A percentile compares a stretch with the other conserved stretches of the same genome.
Evolutionary conservation across 2,888 invertebrate species (phyloP).

Genomic region (Drosophila maculinotata): DNA sequence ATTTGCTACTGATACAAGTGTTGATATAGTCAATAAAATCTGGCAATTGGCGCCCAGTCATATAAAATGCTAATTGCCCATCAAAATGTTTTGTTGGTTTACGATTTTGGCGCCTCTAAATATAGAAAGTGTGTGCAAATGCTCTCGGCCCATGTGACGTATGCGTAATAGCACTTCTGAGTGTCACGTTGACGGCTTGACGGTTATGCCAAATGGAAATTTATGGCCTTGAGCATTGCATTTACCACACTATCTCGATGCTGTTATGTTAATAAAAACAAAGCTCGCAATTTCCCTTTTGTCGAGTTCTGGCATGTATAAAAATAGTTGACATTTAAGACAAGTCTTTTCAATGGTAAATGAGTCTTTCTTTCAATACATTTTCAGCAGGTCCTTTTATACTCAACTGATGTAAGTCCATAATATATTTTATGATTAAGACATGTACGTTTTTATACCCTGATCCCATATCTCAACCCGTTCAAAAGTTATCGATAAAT

Average conservation of each 20-base stretch:
- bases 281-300: constrained; percentile 12
- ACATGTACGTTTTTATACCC: no score
- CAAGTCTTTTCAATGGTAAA: constrained; percentile 8
- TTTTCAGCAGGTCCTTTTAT: background rate
- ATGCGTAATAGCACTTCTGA: constrained; percentile 35
- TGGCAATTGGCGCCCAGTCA: no score
- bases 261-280: constrained; percentile 34
- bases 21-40: background rate
- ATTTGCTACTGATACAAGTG: constrained; percentile 4
- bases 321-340: constrained; percentile 42
- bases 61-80: constrained; percentile 46
- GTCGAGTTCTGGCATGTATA: constrained; percentile 1
- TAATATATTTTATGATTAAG: background rate
- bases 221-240: constrained; percentile 39
- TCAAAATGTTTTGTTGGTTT: constrained; percentile 28
- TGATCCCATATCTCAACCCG: no score
- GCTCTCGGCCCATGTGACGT: constrained; percentile 40
- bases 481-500: no score
- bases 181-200: constrained; percentile 19
- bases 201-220: constrained; percentile 23
- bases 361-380: background rate
- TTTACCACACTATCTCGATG: constrained; percentile 7
- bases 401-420: background rate
- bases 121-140: constrained; percentile 39
- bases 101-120: constrained; percentile 20